A percentile compares a stretch with the other conserved stretches of the same genome.
phyloP scores from a whole-genome alignment of 1,140 invertebrate genomes.

The Lamellibrachia luymesi region DNA sequence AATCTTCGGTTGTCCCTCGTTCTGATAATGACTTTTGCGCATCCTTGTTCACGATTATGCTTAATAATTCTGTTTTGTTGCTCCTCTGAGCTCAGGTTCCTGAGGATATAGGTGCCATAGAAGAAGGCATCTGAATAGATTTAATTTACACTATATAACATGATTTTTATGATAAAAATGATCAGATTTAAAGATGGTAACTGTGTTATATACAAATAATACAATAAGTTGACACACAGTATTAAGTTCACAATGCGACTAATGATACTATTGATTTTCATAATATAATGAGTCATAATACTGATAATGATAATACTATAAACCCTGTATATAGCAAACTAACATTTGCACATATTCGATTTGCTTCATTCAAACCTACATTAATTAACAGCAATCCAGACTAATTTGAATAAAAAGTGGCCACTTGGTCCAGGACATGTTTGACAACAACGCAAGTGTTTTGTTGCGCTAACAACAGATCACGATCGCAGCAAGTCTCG shows the following conservation, averaged over 20 bases:
- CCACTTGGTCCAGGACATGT: neutral
- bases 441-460: neutral
- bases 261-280: neutral
- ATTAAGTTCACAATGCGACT: neutral
- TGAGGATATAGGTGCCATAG: too few species aligned
- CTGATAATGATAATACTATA: neutral
- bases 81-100: too few species aligned
- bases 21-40: too few species aligned
- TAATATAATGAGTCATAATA: neutral
- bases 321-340: neutral
- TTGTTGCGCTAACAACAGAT: neutral
- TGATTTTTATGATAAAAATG: neutral
- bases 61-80: too few species aligned
- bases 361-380: neutral
- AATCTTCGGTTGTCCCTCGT: too few species aligned
- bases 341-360: neutral
- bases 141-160: neutral
- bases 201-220: too few species aligned
- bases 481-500: slow-evolving; percentile 52
- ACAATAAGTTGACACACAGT: neutral
- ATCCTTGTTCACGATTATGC: too few species aligned
- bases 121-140: too few species aligned
- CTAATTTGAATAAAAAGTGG: neutral
- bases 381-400: neutral
- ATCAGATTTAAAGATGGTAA: neutral